Evolutionary conservation across 1,140 invertebrate species (phyloP), one percentile per base, ranked within the genome.

Genomic region (Philaenus spumarius): DNA sequence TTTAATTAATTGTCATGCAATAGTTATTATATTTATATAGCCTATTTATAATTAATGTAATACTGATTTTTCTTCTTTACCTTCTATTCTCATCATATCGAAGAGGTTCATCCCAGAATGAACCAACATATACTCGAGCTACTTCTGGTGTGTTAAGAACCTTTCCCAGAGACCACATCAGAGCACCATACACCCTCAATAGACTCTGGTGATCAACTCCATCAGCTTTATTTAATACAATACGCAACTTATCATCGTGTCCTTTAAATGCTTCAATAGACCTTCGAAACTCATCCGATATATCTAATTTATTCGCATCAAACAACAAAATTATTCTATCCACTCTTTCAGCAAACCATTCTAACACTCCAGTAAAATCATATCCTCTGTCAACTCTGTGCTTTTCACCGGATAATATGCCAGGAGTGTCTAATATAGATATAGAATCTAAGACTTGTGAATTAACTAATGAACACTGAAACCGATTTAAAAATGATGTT

Each of bases 131-230:
- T 1, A 99, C 96, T 61, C 96, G 78, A 0, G 94, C 92, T n/a
- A 98, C 96, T 81, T 99, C 96, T 1, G 96, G 96, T 12, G 96
- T 98, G 72, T 96, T 93, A 58, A 99, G 76, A 52, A 94, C 91
- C 76, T 95, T 96, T 9, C 94, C 95, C 78, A 85, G 68, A 0
- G 81, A 83, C 83, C 83, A 88, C 85, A 88, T 88, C 20, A 88
- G 72, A 14, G 86, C 86, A 19, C 85, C 85, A 68, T 88, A 88
- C 1, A 88, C 85, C 61, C 86, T 65, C 84, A 88, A 87, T 43
- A 88, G 67, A 67, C 86, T 82, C 65, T 87, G 85, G 63, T 83
- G 81, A 69, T 88, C 83, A 22, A 88, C 76, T 80, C 83, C 84
- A 68, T 88, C 85, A 7, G 86, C 82, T 71, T 88, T 88, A 69